phyloP scores from a whole-genome alignment of 2,888 invertebrate genomes.

The Melieria omissa region DNA sequence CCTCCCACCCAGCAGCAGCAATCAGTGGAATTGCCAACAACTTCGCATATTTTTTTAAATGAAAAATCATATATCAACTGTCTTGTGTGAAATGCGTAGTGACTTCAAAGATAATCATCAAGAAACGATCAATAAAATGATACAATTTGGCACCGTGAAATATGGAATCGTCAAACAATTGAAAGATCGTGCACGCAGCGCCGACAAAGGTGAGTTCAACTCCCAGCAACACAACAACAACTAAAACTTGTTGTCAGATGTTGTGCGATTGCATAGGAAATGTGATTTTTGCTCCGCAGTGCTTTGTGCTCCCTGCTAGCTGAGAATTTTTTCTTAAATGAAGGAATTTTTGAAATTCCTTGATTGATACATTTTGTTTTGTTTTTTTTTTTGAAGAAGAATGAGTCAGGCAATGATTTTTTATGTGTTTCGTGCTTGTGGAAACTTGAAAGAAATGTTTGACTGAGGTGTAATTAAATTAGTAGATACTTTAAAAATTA shows the following conservation, averaged over 20 bases:
- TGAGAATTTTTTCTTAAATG: no score
- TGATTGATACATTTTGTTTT: no score
- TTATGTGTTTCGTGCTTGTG: no score
- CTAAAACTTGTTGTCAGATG: not conserved
- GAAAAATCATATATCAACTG: conserved; percentile 62
- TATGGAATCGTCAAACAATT: conserved; percentile 71
- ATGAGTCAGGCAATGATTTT: no score
- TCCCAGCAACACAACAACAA: not conserved
- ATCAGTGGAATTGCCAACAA: no score
- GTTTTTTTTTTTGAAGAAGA: no score
- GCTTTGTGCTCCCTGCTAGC: no score
- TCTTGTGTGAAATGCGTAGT: conserved; percentile 67
- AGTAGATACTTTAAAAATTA: no score
- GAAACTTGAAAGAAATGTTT: no score
- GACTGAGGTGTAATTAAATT: no score
- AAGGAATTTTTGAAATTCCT: no score
- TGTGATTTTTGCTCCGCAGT: not conserved
- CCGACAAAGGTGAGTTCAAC: conserved; percentile 63
- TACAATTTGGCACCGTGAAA: conserved; percentile 75
- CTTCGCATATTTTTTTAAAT: conserved; percentile 51
- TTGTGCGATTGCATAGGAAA: not conserved
- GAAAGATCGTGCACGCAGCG: conserved; percentile 67
- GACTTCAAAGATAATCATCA: conserved; percentile 67
- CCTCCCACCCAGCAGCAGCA: no score
- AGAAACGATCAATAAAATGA: conserved; percentile 70